Evolutionary conservation across 2,888 invertebrate species (phyloP).

Genomic region (Deilephila porcellus): DNA sequence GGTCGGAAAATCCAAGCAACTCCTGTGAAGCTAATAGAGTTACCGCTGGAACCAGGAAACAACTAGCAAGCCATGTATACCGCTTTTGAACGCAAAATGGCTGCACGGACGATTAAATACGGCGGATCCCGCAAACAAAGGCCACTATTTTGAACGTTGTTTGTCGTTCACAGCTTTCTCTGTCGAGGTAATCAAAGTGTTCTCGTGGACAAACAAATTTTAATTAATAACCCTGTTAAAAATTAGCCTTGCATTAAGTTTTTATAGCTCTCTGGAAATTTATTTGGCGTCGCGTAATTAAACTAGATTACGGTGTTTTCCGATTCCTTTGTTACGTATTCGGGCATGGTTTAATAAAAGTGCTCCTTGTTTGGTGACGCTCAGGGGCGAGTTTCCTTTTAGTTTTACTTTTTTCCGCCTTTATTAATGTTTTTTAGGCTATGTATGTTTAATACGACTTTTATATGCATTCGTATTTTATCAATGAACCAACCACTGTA

Average conservation of each 20-base stretch:
- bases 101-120: neutral
- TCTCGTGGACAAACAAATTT: constrained; percentile 15
- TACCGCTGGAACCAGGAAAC: neutral
- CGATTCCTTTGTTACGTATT: constrained; percentile 32
- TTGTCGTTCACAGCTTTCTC: neutral
- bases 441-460: too few relatives aligned
- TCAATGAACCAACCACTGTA: too few relatives aligned
- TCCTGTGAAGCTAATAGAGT: neutral
- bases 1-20: neutral
- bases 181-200: constrained; percentile 15
- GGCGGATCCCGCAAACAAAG: neutral
- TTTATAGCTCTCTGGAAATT: constrained; percentile 36
- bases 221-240: constrained; percentile 28
- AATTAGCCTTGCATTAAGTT: constrained; percentile 34
- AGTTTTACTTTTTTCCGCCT: constrained; percentile 20
- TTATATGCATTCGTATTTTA: too few relatives aligned
- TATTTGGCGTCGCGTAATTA: constrained; percentile 40
- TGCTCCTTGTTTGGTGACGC: constrained; percentile 27
- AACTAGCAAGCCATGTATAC: neutral
- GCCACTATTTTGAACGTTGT: neutral
- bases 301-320: constrained; percentile 37
- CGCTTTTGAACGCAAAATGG: neutral
- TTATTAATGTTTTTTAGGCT: constrained; percentile 10
- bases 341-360: constrained; percentile 29
- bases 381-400: neutral